phyloP scores from a whole-genome alignment of 2,113 vertebrate genomes.

The Actinemys pallida region DNA sequence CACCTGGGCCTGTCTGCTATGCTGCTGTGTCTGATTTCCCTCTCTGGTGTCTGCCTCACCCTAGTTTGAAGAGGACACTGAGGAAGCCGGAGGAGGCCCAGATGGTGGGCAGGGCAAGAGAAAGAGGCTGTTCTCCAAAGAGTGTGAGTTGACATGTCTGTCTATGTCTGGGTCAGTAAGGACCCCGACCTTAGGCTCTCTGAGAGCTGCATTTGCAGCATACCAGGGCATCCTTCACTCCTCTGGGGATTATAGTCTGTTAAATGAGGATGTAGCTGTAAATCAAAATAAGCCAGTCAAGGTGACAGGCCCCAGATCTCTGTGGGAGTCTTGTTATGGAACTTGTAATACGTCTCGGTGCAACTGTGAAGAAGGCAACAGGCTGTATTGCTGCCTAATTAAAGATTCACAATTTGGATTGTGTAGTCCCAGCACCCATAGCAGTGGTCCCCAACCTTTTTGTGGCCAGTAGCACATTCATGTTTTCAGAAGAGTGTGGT shows the following conservation, averaged over 20 bases:
- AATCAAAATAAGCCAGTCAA: not conserved
- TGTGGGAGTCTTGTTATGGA: not conserved
- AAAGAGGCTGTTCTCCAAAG: slow-evolving; percentile 96
- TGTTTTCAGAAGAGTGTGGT: too few species aligned
- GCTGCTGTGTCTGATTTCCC: not conserved
- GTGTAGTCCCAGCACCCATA: not conserved
- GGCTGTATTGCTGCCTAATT: not conserved
- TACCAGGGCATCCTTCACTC: not conserved
- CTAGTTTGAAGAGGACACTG: slow-evolving; percentile 91
- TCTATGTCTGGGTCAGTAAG: not conserved
- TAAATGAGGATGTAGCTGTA: not conserved
- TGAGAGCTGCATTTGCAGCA: not conserved
- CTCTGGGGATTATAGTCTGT: not conserved
- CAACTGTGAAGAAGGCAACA: not conserved
- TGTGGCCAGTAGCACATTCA: too few species aligned
- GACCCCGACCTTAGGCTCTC: not conserved
- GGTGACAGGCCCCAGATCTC: not conserved
- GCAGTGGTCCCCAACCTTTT: not conserved
- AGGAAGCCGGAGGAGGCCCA: slow-evolving; percentile 86
- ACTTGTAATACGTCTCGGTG: not conserved
- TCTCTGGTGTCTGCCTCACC: not conserved
- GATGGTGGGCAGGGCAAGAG: slow-evolving; percentile 91
- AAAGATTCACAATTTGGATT: not conserved
- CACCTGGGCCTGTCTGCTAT: not conserved
- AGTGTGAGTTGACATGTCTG: slow-evolving; percentile 78